phyloP scores from a whole-genome alignment of 2,888 invertebrate genomes.

The Chamaedrilus cognettii region DNA sequence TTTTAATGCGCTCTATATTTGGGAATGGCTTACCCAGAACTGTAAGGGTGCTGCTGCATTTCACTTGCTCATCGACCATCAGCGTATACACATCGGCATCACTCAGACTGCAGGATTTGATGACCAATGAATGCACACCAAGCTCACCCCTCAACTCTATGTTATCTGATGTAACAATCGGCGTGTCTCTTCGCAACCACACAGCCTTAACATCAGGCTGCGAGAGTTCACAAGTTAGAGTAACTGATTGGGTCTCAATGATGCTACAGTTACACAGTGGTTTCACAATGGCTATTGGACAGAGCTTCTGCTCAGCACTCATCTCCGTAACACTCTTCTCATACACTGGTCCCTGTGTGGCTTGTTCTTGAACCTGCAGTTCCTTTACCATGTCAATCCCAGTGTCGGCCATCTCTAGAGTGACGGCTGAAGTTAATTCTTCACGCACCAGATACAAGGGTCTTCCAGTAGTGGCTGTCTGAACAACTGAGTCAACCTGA shows the following conservation, averaged over 20 bases:
- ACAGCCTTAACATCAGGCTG: conserved; percentile 75
- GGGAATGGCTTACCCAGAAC: conserved; percentile 51
- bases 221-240: conserved; percentile 78
- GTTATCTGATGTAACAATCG: conserved; percentile 40
- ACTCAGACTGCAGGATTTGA: conserved; percentile 44
- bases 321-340: background rate
- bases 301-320: background rate
- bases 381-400: no score
- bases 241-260: conserved; percentile 45
- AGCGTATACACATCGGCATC: conserved; percentile 51
- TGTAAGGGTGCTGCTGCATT: conserved; percentile 48
- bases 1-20: no score
- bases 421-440: no score
- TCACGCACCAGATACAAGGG: no score
- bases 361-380: no score
- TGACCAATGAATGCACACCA: conserved; percentile 45
- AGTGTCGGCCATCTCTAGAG: no score
- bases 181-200: conserved; percentile 64
- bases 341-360: no score
- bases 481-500: no score
- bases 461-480: no score
- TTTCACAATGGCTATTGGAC: conserved; percentile 1
- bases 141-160: conserved; percentile 46
- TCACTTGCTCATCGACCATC: conserved; percentile 50
- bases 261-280: background rate